Percentiles rank a stretch among this genome's conserved stretches.
Evolutionary conservation across 1,140 invertebrate species (phyloP).

Genomic region (Euschistus heros): DNA sequence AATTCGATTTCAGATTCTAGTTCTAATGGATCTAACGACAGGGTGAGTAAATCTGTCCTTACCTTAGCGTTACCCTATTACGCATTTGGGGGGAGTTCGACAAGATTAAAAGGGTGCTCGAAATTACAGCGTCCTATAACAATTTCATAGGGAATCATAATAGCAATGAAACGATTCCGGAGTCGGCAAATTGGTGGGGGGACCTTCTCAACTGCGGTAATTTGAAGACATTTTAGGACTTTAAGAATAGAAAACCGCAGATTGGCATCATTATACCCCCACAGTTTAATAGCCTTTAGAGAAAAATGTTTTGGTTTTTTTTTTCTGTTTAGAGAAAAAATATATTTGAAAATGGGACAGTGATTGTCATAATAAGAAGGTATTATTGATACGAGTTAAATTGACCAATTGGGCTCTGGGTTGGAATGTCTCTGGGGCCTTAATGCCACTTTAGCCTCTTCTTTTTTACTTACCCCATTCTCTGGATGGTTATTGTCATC

Average conservation of each 20-base stretch:
- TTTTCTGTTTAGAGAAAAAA: neutral
- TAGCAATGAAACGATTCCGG: no score
- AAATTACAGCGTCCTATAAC: no score
- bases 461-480: neutral
- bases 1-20: no score
- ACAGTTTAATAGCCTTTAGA: neutral
- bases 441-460: neutral
- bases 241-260: neutral
- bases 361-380: slow-evolving; percentile 10
- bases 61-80: no score
- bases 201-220: neutral
- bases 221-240: slow-evolving; percentile 1
- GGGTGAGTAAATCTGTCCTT: no score
- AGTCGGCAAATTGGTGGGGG: no score
- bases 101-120: no score
- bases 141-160: no score
- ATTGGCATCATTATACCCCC: neutral
- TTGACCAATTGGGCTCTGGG: slow-evolving; percentile 1
- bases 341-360: slow-evolving; percentile 5
- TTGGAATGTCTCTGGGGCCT: neutral
- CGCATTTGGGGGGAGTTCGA: no score
- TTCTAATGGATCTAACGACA: no score
- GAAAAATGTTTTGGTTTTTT: neutral
- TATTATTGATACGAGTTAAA: slow-evolving; percentile 16
- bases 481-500: slow-evolving; percentile 8